Percentiles rank a stretch among this genome's conserved stretches.
Conservation (phyloP, 1,140 invertebrate species). For the Batillaria attramentaria region DNA sequence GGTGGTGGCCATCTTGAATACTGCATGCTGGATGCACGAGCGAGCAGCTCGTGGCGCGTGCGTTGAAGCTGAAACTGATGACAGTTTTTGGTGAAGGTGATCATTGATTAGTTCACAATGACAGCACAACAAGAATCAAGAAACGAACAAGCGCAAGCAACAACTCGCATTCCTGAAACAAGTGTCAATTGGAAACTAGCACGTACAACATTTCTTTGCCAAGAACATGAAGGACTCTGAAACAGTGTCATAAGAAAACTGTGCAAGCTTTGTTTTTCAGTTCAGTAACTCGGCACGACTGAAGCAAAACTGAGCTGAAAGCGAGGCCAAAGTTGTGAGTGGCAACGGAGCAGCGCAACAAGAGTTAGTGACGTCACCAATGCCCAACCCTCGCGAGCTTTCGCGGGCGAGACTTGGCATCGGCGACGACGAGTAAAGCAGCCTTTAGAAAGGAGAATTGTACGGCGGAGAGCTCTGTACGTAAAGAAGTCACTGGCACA, state of each 20-base stretch:
- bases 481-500: slow-evolving; percentile 6
- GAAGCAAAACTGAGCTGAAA: slow-evolving; percentile 21
- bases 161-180: not conserved
- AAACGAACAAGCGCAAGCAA: not conserved
- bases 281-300: slow-evolving; percentile 8
- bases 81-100: not conserved
- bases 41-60: not conserved
- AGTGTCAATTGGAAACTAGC: slow-evolving; percentile 3
- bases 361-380: slow-evolving; percentile 21
- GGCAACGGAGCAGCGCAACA: slow-evolving; percentile 30
- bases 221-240: slow-evolving; percentile 36
- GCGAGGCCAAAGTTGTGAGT: slow-evolving; percentile 26
- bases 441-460: slow-evolving; percentile 27
- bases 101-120: not conserved
- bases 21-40: slow-evolving; percentile 6
- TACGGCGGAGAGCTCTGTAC: slow-evolving; percentile 28
- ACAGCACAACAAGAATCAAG: not conserved
- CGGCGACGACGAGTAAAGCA: slow-evolving; percentile 1
- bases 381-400: not conserved
- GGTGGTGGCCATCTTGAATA: slow-evolving; percentile 13
- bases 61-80: slow-evolving; percentile 5
- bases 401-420: not conserved
- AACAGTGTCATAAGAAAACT: slow-evolving; percentile 20
- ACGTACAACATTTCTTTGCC: slow-evolving; percentile 25
- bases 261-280: slow-evolving; percentile 23